Base-by-base conservation (phyloP, 2,888 invertebrate genomes). In the Octodonta nipae region DNA sequence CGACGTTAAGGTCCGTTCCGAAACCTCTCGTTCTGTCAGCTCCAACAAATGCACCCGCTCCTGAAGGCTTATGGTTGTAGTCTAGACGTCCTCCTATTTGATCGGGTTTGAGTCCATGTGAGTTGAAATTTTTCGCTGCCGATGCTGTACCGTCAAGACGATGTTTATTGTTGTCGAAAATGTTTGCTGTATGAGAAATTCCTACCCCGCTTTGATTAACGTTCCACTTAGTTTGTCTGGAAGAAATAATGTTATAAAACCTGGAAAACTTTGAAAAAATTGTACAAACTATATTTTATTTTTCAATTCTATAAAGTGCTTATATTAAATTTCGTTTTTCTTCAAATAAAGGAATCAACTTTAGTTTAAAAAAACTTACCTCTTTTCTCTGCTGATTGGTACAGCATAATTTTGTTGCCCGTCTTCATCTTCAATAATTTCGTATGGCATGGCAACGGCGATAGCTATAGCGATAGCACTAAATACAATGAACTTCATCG, bases 1-100 rank as follows among this genome's bases (percentile, higher is more conserved):
- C 42, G 24, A 48, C 50, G 13, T 28, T 35, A 1, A 51, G 20
- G 32, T 49, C 49, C 5, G 52, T 52, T 13, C 52, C 52, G 35
- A 32, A 43, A 7, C 41, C 28, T 8, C 41, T 40, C 3, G 44
- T 41, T n/a, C 41, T 44, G 17, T 47, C 43, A 13, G 47, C 52
- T 2, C 37, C 38, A 8, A 47, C 6, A 22, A 47, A 48, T 4
- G 49, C 34, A 24, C 30, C 24, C 4, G 49, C 46, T n/a, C 45
- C 45, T 13, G 45, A 45, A 6, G 50, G 51, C 14, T 37, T 35
- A 36, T 52, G 49, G 10, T 35, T 17, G 33, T 50, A 53, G 26
- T 46, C 47, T 27, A 53, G 26, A 15, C 42, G 40, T 11, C 50
- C 51, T 27, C 50, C 49, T 32, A 41, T 27, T 7, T 42, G 43